Base-by-base conservation (phyloP, 2,797 vertebrate genomes). In the Sebastes taczanowskii region DNA sequence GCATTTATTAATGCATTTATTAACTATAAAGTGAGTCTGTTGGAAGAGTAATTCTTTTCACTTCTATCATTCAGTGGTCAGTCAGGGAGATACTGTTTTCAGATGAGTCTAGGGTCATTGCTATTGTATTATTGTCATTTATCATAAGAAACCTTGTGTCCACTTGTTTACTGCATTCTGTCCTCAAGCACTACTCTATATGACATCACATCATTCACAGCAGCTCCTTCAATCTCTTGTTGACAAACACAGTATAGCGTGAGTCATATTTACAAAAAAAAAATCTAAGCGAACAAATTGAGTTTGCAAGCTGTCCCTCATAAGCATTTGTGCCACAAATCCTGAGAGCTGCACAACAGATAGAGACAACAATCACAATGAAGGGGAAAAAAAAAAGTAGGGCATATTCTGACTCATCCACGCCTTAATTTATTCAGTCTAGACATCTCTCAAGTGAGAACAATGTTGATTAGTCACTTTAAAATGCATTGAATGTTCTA, bases 131-230 rank as follows among this genome's bases (percentile, higher is more conserved):
- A 65, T 46, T 66, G 62, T 38, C 77, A 81, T 88, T 67, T 27
- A 84, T 89, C 86, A 86, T 38, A 27, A 75, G 53, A 7, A 42
- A 20, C 69, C 20, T 1, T 52, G 18, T 68, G 85, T 83, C 63
- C 63, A 62, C 34, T 64, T 75, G 74, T 49, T 59, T 56, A 66
- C 63, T 53, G 14, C 13, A 2, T 13, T 53, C 78, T 63, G 65
- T 38, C 65, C 34, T 67, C 18, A 42, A 52, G 77, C 56, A 23
- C 25, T 1, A 30, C 38, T 64, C 14, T 5, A 5, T 42, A 58
- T 69, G 79, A 78, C 71, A 68, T 11, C 10, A 16, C 58, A 83
- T 79, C 46, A 62, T 69, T 83, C 70, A 81, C 46, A 35, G 16
- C n/a, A 42, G 67, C 73, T 35, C 67, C 71, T 65, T 58, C 68